Evolutionary conservation across 1,140 invertebrate species (phyloP).

Genomic region (Papilio machaon): DNA sequence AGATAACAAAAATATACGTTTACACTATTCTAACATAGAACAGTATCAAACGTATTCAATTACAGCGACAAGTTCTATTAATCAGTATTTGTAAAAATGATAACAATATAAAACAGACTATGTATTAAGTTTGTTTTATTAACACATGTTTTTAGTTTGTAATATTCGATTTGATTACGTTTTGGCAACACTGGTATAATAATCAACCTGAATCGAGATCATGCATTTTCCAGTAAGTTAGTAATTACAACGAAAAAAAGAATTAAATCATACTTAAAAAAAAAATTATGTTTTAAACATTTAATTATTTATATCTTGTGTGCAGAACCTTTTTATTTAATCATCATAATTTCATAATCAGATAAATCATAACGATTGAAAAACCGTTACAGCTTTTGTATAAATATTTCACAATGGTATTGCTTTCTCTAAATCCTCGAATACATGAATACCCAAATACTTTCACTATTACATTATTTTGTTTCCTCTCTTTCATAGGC

Average conservation of each 20-base stretch:
- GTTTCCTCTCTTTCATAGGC: not conserved
- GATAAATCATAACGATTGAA: not conserved
- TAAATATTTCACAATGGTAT: not conserved
- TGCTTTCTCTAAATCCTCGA: not conserved
- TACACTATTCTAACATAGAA: no score
- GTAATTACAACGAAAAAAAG: not conserved
- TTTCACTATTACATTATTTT: not conserved
- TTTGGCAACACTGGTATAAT: not conserved
- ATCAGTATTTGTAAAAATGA: not conserved
- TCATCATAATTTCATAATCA: not conserved
- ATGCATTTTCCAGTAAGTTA: not conserved
- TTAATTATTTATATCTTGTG: no score
- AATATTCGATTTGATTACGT: not conserved
- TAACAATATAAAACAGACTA: not conserved
- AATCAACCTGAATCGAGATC: not conserved
- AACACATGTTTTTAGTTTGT: not conserved
- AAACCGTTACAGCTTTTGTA: not conserved
- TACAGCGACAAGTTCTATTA: no score
- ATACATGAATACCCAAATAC: not conserved
- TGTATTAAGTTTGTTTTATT: not conserved
- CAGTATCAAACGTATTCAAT: no score
- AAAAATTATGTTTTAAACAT: no score
- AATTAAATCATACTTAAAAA: no score
- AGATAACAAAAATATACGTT: no score
- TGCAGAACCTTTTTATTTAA: no score